A percentile compares a stretch with the other conserved stretches of the same genome.
Evolutionary conservation across 2,113 vertebrate species (phyloP).

Genomic region (Fukomys damarensis): DNA sequence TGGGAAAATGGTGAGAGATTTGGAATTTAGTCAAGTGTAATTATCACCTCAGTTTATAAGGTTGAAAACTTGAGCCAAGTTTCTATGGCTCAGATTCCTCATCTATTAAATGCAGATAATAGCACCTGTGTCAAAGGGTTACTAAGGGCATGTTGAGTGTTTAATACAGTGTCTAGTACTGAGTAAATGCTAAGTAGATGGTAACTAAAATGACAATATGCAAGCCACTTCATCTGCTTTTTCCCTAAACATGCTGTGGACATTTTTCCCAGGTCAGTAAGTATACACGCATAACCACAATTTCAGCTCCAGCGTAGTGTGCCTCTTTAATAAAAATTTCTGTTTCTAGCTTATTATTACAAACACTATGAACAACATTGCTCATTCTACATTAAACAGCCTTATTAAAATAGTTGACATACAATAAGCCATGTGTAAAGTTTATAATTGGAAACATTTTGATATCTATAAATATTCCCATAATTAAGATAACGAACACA

Average conservation of each 20-base stretch:
- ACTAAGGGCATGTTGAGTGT: not conserved
- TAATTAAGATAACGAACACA: not conserved
- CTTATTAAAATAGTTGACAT: not conserved
- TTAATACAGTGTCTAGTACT: not conserved
- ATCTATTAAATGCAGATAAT: not conserved
- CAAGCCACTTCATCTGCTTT: not conserved
- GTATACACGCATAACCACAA: not conserved
- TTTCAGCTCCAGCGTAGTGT: not conserved
- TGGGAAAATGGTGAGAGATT: not conserved
- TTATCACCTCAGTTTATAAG: not conserved
- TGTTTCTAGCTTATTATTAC: not conserved
- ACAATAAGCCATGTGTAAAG: not conserved
- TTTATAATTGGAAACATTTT: not conserved
- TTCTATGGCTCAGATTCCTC: not conserved
- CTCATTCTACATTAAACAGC: not conserved
- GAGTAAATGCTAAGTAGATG: not conserved
- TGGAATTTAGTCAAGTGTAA: not conserved
- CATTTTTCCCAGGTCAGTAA: not conserved
- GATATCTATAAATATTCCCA: not conserved
- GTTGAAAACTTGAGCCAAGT: not conserved
- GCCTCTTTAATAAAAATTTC: not conserved
- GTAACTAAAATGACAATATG: not conserved
- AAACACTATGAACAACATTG: not conserved
- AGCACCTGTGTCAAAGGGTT: not conserved
- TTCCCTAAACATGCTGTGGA: not conserved